Base-by-base conservation (phyloP, 2,888 invertebrate genomes). In the Alentia gelatinosa region DNA sequence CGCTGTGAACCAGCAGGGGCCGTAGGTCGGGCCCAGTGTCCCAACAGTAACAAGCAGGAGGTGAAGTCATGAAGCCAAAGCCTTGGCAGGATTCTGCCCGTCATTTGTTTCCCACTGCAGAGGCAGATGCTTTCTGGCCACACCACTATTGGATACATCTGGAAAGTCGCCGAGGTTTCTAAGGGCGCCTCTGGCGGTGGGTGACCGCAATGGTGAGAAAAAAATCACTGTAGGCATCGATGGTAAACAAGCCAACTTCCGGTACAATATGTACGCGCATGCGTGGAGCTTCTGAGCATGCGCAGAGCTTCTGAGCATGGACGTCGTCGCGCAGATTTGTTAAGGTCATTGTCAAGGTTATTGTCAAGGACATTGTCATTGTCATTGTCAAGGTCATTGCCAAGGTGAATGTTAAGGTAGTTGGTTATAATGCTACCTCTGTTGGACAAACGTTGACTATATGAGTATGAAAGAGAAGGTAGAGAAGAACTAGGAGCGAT, bases 61-160 rank as follows among this genome's bases (percentile, higher is more conserved):
- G 68, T 68, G n/a, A 68, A 68, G 68, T 68, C 68, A 30, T 30
- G 12, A 68, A 68, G 68, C 68, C 30, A 68, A 30, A 30, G 9
- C 30, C 68, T 68, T 68, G 68, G 68, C 68, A 68, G 68, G 4
- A 26, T 30, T 68, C 26, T 15, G 12, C 33, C 68, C 68, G 23
- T 5, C 68, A 15, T 68, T 68, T 68, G 68, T 68, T 12, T 26
- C 33, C 30, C 68, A 30, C 26, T 68, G 68, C n/a, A 3, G 33
- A 30, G 19, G 68, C 68, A 68, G 68, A 68, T 68, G 68, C 68
- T 68, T 68, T 30, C 26, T n/a, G 68, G n/a, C 33, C 68, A 68
- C 68, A 26, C 68, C 68, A 68, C 68, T 68, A 68, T 68, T 68
- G 33, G 68, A n/a, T 68, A 68, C 68, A 68, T 68, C 26, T 68